A percentile compares a stretch with the other conserved stretches of the same genome.
Evolutionary conservation across 2,888 invertebrate species (phyloP).

Genomic region (Erebia palarica): DNA sequence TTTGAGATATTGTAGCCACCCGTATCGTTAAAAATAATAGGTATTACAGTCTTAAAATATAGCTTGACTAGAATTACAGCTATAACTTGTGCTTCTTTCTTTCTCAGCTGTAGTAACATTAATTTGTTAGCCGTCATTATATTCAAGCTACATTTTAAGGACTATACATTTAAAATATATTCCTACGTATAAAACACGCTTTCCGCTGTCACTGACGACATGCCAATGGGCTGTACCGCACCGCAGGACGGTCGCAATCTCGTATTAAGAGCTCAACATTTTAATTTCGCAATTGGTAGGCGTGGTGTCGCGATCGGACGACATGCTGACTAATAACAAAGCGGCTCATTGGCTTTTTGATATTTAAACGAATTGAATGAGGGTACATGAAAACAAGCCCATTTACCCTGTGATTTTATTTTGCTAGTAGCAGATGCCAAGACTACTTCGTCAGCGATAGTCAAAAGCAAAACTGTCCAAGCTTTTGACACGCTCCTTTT

Average conservation of each 20-base stretch:
- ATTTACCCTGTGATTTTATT: constrained; percentile 36
- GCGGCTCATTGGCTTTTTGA: constrained; percentile 47
- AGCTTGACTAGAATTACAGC: too few relatives aligned
- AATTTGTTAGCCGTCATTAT: too few relatives aligned
- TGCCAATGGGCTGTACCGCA: constrained; percentile 36
- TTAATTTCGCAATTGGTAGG: constrained; percentile 66
- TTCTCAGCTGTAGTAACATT: too few relatives aligned
- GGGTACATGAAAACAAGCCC: constrained; percentile 30
- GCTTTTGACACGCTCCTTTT: background rate
- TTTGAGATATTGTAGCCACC: background rate
- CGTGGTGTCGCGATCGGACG: constrained; percentile 53
- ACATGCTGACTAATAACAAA: constrained; percentile 70
- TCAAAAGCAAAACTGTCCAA: background rate
- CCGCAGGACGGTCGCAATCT: constrained; percentile 50
- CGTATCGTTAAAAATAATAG: too few relatives aligned
- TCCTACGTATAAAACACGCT: constrained; percentile 11
- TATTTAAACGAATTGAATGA: constrained; percentile 39
- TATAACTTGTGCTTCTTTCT: too few relatives aligned
- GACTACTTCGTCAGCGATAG: background rate
- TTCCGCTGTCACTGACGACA: constrained; percentile 43
- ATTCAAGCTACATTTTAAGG: too few relatives aligned
- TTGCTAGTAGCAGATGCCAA: constrained; percentile 10
- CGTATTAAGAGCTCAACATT: constrained; percentile 58
- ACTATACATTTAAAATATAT: too few relatives aligned
- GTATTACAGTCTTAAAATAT: too few relatives aligned